Evolutionary conservation across 2,113 vertebrate species (phyloP).

Genomic region (Dendrocopos noguchii): DNA sequence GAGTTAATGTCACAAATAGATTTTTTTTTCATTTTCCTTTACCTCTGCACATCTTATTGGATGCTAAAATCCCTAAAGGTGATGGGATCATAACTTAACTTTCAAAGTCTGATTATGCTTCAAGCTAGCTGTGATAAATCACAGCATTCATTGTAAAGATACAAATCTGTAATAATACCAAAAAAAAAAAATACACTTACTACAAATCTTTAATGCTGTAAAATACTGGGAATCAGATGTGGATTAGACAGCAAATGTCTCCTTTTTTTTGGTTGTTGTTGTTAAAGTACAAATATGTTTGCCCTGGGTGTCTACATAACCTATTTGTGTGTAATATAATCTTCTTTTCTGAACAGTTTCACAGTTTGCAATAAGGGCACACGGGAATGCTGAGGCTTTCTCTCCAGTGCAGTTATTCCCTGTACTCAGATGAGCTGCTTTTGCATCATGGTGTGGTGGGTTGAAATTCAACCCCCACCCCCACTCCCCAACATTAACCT

Average conservation of each 20-base stretch:
- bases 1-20: background rate
- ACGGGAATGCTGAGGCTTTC: background rate
- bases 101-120: background rate
- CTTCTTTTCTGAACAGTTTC: background rate
- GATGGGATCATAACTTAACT: background rate
- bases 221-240: background rate
- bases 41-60: background rate
- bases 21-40: background rate
- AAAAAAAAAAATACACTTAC: background rate
- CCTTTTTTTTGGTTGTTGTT: background rate
- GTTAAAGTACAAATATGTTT: background rate
- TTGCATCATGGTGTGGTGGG: no score
- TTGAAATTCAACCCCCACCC: no score
- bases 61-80: background rate
- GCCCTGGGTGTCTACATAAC: background rate
- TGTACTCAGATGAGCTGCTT: fast-evolving
- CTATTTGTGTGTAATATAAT: background rate
- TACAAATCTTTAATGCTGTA: background rate
- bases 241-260: background rate
- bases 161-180: background rate
- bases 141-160: background rate
- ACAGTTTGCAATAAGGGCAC: background rate
- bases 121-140: background rate
- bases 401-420: background rate
- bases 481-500: no score